A percentile compares a stretch with the other conserved stretches of the same genome.
Conservation (phyloP, 2,797 vertebrate species). For the Acomys russatus region DNA sequence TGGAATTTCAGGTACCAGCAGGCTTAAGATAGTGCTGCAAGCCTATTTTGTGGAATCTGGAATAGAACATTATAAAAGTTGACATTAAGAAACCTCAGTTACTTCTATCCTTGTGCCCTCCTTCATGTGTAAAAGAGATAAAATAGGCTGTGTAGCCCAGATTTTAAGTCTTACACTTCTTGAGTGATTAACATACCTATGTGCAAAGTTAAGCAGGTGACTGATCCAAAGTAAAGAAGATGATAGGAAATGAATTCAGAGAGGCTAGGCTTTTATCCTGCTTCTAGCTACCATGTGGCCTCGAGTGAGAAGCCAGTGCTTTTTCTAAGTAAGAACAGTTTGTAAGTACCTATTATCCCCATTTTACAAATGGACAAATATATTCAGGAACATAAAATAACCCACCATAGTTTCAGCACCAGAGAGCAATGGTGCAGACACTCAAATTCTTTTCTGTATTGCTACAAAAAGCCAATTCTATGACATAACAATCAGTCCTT, state of each 20-base stretch:
- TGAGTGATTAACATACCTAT: not conserved
- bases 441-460: not conserved
- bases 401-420: not conserved
- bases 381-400: not conserved
- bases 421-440: not conserved
- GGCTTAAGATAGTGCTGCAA: not conserved
- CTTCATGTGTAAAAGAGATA: not conserved
- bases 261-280: not conserved
- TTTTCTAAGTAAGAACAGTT: not conserved
- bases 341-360: not conserved
- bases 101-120: not conserved
- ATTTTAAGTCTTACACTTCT: no score
- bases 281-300: not conserved
- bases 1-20: not conserved
- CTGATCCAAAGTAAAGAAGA: not conserved
- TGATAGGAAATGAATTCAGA: not conserved
- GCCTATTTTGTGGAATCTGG: no score
- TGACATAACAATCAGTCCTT: not conserved
- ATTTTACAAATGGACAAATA: slow-evolving; percentile 42
- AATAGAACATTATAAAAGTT: not conserved
- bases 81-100: no score
- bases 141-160: no score
- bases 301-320: not conserved
- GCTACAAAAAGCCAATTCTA: not conserved
- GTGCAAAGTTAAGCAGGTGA: not conserved